Evolutionary conservation across 1,140 invertebrate genomes (phyloP).

Genomic region (Orius laevigatus): DNA sequence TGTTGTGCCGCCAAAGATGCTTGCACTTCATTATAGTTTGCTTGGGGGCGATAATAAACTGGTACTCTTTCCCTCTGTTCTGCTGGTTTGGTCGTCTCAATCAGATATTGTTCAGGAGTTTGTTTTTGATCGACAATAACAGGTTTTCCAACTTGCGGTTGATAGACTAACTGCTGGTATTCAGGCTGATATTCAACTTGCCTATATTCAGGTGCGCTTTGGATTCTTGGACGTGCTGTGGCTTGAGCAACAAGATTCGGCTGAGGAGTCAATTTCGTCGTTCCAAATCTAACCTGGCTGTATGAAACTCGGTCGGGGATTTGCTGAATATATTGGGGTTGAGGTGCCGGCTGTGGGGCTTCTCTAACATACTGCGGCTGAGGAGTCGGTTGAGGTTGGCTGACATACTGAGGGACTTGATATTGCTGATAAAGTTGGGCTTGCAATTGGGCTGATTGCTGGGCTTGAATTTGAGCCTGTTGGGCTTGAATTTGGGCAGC

Average conservation of each 20-base stretch:
- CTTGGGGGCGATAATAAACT: too few species aligned
- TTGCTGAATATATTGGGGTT: neutral
- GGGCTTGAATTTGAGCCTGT: too few species aligned
- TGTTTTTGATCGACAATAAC: neutral
- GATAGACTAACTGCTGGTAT: neutral
- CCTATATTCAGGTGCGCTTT: neutral
- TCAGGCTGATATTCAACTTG: neutral
- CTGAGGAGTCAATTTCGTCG: too few species aligned
- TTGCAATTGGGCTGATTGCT: too few species aligned
- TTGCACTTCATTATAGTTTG: too few species aligned
- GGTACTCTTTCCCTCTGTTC: too few species aligned
- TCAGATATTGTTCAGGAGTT: slow-evolving; percentile 3
- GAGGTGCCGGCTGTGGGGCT: slow-evolving; percentile 1
- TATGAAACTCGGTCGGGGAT: too few species aligned
- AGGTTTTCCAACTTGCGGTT: neutral
- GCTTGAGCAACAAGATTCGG: neutral
- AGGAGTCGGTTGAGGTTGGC: neutral
- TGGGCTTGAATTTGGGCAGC: too few species aligned
- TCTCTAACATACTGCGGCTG: neutral
- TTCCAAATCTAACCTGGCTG: too few species aligned
- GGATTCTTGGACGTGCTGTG: neutral
- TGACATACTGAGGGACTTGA: too few species aligned
- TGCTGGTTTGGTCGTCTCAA: neutral
- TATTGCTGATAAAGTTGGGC: too few species aligned
- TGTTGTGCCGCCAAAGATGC: too few species aligned